Conservation (phyloP, 1,140 invertebrate species). For the Microvelia longipes region DNA sequence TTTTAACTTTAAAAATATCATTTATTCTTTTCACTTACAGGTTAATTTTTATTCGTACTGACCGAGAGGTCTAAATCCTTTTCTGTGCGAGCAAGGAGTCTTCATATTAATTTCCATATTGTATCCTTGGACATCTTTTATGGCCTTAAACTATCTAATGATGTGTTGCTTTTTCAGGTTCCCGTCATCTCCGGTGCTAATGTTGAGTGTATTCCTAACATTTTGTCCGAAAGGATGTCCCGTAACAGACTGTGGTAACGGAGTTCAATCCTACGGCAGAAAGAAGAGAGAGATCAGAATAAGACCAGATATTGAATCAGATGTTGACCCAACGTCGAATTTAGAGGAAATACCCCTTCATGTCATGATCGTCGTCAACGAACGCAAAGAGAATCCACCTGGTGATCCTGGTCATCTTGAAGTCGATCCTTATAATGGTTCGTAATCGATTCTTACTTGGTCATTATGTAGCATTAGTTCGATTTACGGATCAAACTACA, state of each 20-base stretch:
- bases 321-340: no score
- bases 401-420: background rate
- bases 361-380: conserved; percentile 29
- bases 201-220: conserved; percentile 49
- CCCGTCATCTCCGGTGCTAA: conserved; percentile 46
- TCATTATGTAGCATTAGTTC: no score
- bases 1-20: no score
- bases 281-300: conserved; percentile 19
- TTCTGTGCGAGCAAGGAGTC: no score
- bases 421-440: background rate
- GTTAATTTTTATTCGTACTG: no score
- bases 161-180: conserved; percentile 39
- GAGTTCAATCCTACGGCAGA: conserved; percentile 26
- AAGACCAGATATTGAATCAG: background rate
- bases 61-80: no score
- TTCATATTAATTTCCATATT: no score
- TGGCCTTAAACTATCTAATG: no score
- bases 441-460: no score
- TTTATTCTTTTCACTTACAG: no score
- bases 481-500: no score
- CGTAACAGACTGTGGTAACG: conserved; percentile 22
- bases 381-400: background rate
- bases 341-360: conserved; percentile 29
- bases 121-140: no score
- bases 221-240: conserved; percentile 37